phyloP scores from a whole-genome alignment of 2,888 invertebrate species.

The Caenorhabditis wallacei region DNA sequence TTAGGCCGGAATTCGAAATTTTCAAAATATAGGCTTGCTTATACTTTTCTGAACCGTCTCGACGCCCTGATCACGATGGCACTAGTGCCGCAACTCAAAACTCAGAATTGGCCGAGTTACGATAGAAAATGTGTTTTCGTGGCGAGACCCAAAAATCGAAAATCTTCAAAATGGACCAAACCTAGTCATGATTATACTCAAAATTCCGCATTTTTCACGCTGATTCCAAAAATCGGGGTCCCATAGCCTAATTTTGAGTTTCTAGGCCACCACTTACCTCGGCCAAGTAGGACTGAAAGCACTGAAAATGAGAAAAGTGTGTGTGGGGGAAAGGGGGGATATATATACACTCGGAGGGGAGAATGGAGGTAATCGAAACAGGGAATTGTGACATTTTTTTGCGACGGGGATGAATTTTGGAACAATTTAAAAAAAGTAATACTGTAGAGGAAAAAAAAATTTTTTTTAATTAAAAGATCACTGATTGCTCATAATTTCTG shows the following conservation, averaged over 20 bases:
- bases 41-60: neutral
- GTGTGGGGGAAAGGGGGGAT: neutral
- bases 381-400: slow-evolving; percentile 54
- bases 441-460: neutral
- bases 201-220: neutral
- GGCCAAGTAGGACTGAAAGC: slow-evolving; percentile 39
- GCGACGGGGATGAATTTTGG: slow-evolving; percentile 9
- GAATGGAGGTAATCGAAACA: slow-evolving; percentile 36
- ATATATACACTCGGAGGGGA: slow-evolving; percentile 38
- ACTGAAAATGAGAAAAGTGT: slow-evolving; percentile 43
- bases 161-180: neutral
- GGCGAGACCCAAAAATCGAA: neutral
- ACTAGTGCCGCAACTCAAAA: too few relatives aligned
- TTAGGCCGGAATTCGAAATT: neutral
- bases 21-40: neutral
- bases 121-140: neutral
- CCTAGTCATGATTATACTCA: neutral
- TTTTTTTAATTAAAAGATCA: slow-evolving; percentile 24
- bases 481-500: slow-evolving; percentile 56
- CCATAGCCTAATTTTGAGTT: neutral
- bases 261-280: neutral
- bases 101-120: too few relatives aligned
- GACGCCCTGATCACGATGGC: too few relatives aligned
- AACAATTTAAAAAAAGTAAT: neutral
- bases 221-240: neutral